Evolutionary conservation across 1,140 invertebrate species (phyloP).

Genomic region (Drosophila gunungcola): DNA sequence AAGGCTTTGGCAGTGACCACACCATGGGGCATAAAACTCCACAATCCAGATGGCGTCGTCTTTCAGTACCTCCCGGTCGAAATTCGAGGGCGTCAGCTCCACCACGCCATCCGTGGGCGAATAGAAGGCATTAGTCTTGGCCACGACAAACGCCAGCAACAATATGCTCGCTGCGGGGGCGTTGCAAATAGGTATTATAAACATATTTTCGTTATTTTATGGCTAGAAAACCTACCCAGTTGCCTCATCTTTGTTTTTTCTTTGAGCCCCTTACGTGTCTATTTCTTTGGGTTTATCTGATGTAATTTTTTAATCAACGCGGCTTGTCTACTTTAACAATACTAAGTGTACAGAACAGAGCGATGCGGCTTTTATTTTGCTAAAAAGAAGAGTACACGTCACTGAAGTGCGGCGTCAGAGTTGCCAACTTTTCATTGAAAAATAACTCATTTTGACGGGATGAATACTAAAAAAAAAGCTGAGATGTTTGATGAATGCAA

Average conservation of each 20-base stretch:
- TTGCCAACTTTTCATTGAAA: too few species aligned
- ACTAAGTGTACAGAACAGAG: background rate
- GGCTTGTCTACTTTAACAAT: background rate
- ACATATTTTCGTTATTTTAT: background rate
- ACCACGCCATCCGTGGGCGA: slow-evolving; percentile 93
- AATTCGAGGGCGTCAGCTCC: slow-evolving; percentile 95
- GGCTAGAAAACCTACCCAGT: background rate
- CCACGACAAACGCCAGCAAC: slow-evolving; percentile 50
- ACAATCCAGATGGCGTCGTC: slow-evolving; percentile 96
- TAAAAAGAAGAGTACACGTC: slow-evolving; percentile 32
- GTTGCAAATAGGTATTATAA: slow-evolving; percentile 11
- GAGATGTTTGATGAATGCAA: too few species aligned
- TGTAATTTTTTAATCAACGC: slow-evolving; percentile 17
- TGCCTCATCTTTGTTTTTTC: slow-evolving; percentile 4
- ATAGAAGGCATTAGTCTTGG: slow-evolving; percentile 89
- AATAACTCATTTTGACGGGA: too few species aligned
- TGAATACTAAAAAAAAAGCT: too few species aligned
- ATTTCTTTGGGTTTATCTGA: slow-evolving; percentile 3
- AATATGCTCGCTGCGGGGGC: slow-evolving; percentile 48
- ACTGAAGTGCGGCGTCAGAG: slow-evolving; percentile 6
- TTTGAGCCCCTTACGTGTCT: slow-evolving; percentile 14
- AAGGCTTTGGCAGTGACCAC: slow-evolving; percentile 93
- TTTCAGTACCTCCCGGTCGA: slow-evolving; percentile 93
- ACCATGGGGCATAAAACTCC: slow-evolving; percentile 96
- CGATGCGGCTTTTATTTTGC: slow-evolving; percentile 28